Percentiles rank a stretch among this genome's conserved stretches.
Conservation (phyloP, 2,888 invertebrate species). For the Heliconius ethilla region DNA sequence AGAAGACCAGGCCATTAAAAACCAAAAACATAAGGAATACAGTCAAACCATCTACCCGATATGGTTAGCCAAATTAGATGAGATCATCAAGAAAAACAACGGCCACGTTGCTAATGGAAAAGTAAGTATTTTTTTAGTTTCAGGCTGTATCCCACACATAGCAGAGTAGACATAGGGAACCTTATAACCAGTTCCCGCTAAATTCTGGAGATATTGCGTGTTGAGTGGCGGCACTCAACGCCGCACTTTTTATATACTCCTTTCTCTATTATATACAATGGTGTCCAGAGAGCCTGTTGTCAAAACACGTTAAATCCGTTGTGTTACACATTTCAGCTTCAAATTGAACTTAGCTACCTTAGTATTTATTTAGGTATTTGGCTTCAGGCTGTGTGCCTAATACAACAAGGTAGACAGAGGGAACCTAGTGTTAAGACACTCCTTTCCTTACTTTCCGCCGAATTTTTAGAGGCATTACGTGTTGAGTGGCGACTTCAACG, state of each 20-base stretch:
- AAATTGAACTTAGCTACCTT: not conserved
- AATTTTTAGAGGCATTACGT: no score
- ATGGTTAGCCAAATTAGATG: conserved; percentile 79
- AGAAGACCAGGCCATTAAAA: conserved; percentile 74
- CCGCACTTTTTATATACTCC: no score
- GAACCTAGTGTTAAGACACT: no score
- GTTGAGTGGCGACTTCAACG: no score
- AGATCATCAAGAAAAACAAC: conserved; percentile 79
- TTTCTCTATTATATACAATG: no score
- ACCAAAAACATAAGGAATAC: conserved; percentile 69
- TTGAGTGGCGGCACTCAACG: no score
- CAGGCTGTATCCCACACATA: not conserved
- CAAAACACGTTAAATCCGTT: not conserved
- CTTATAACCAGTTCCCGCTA: not conserved
- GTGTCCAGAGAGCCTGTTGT: no score
- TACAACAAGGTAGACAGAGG: no score
- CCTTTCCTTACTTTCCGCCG: no score
- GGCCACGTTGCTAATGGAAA: conserved; percentile 82
- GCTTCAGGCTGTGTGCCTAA: no score
- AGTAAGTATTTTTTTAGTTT: conserved; percentile 52
- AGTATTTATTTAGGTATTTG: no score
- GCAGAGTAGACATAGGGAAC: not conserved
- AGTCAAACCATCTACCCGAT: conserved; percentile 77
- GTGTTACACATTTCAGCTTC: not conserved
- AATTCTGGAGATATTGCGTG: no score